Evolutionary conservation across 2,113 vertebrate genomes (phyloP), one percentile per base, ranked within the genome.

Genomic region (Xiphophorus hellerii): DNA sequence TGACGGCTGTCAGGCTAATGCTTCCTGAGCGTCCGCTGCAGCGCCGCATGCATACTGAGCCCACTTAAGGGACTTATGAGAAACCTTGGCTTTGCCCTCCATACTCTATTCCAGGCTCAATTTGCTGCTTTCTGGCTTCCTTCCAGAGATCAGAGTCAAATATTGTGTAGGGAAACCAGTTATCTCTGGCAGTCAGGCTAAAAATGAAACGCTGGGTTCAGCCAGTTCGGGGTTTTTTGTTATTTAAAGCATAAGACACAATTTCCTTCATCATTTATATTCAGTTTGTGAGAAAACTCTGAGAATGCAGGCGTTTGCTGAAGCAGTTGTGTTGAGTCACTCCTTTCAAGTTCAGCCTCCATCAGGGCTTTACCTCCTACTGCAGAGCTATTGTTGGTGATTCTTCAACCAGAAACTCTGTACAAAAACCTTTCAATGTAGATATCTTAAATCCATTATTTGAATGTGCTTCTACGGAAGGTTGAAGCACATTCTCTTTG

Each of bases 81-180:
- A 85, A 88, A 74, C 81, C 79, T 82, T 84, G 81, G 73, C 62
- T 77, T 80, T 90, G 81, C 80, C 80, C 77, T 88, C 83, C 76
- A 73, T 84, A 80, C 78, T 90, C 85, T 89, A 88, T 88, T 90
- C 87, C 83, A 85, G 84, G 81, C 81, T 84, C 87, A 81, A 83
- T 90, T 88, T 84, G 67, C 80, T 81, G 82, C 68, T 65, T 84
- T 71, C 64, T 85, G 87, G 84, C 82, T 67, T 72, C 74, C 60
- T 63, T 83, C 84, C 85, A 89, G 74, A 14, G 15, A 86, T 83
- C 74, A 83, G 76, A 87, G 37, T 83, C 73, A 90, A 87, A 86
- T 81, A 80, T 64, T 74, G 80, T 76, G 62, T 65, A 20, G 73
- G 25, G 80, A 71, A 69, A 78, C 74, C 80, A 80, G 84, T 79